Percentiles rank a stretch among this genome's conserved stretches.
These are phyloP conservation scores for Polydesmus complanatus DNA, from an alignment of 2,888 invertebrate genomes.

Conservation along the genomic window DNA sequence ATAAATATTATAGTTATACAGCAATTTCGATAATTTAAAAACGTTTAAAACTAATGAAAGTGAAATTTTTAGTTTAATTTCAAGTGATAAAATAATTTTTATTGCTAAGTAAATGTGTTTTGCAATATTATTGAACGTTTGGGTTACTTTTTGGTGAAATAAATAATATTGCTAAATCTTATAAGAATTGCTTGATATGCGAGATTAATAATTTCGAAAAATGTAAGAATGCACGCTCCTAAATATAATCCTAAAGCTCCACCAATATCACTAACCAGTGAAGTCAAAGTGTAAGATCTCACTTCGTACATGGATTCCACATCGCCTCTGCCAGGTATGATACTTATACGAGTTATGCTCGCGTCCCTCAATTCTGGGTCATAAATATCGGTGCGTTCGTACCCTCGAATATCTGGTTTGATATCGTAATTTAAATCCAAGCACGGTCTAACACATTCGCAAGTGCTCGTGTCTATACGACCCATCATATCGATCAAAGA, in stretches of 20 bases:
- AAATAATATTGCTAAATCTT: too few relatives aligned
- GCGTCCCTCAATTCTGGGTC: too few relatives aligned
- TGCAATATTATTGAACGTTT: too few relatives aligned
- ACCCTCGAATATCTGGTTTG: not conserved
- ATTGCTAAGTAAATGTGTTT: too few relatives aligned
- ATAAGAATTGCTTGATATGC: not conserved
- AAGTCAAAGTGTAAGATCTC: not conserved
- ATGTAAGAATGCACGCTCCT: conserved; percentile 5
- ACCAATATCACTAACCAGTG: conserved; percentile 10
- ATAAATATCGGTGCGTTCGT: too few relatives aligned
- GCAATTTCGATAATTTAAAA: too few relatives aligned
- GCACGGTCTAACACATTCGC: conserved; percentile 1
- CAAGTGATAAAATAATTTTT: too few relatives aligned
- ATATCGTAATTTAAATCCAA: not conserved
- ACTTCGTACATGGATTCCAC: conserved; percentile 3
- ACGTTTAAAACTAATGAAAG: too few relatives aligned
- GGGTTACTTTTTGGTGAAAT: too few relatives aligned
- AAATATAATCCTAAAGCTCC: conserved; percentile 9
- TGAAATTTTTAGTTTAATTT: too few relatives aligned
- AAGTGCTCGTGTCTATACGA: not conserved
- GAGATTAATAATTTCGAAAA: conserved; percentile 2
- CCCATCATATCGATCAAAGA: not conserved
- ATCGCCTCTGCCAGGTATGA: conserved; percentile 4
- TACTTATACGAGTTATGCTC: not conserved
- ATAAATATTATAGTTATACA: too few relatives aligned